A percentile compares a stretch with the other conserved stretches of the same genome.
Conservation (phyloP, 2,113 vertebrate genomes). For the Typhlomys cinereus region DNA sequence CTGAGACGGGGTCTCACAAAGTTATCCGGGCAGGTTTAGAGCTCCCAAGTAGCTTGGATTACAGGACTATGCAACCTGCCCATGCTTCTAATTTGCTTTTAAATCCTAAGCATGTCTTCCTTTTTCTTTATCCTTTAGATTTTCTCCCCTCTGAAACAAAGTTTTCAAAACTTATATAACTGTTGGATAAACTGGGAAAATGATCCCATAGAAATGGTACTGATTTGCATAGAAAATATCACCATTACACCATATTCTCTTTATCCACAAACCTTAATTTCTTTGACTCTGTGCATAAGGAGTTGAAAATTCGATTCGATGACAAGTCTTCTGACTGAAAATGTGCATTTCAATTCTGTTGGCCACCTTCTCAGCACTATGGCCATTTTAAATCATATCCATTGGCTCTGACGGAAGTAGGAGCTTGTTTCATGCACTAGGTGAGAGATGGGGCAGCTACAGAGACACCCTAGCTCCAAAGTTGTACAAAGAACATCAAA, state of each 20-base stretch:
- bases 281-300: neutral
- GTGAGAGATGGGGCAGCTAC: neutral
- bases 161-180: neutral
- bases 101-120: neutral
- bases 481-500: neutral
- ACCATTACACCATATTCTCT: neutral
- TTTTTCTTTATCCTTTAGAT: neutral
- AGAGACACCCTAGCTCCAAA: neutral
- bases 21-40: neutral
- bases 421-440: neutral
- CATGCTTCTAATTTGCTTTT: neutral
- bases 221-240: neutral
- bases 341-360: neutral
- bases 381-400: neutral
- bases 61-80: neutral
- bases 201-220: conserved; percentile 14
- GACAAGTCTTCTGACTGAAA: neutral
- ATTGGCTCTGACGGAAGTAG: neutral
- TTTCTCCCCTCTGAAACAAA: neutral
- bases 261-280: conserved; percentile 19
- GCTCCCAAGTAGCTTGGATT: neutral
- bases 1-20: neutral
- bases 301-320: neutral
- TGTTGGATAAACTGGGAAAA: neutral
- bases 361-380: neutral